phyloP scores from a whole-genome alignment of 2,888 invertebrate species.

The Sesamia inferens region DNA sequence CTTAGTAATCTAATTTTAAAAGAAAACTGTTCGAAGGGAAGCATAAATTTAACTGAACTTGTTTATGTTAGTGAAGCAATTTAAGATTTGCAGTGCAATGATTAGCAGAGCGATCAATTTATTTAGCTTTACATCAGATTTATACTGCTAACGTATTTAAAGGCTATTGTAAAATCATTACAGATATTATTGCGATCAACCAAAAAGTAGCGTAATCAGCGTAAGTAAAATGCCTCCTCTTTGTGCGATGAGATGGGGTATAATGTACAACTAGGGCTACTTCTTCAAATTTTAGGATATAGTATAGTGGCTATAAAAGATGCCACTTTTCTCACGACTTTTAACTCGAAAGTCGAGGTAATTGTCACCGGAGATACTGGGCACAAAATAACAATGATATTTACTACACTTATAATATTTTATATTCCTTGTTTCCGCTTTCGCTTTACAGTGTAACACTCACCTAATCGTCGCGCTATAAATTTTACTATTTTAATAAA shows the following conservation, averaged over 20 bases:
- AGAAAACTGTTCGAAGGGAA: conserved; percentile 54
- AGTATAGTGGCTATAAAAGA: too few species aligned
- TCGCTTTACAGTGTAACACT: conserved; percentile 3
- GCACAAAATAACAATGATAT: too few species aligned
- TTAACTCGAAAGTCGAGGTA: too few species aligned
- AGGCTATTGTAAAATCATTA: neutral
- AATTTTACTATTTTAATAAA: conserved; percentile 60
- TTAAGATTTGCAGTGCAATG: conserved; percentile 26
- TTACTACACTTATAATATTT: too few species aligned
- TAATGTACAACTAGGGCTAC: too few species aligned
- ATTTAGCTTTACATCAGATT: neutral
- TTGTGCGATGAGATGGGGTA: too few species aligned
- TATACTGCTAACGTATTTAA: neutral
- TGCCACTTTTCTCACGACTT: too few species aligned
- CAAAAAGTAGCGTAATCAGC: neutral
- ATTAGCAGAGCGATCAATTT: conserved; percentile 5
- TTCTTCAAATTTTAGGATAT: too few species aligned
- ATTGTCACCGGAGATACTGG: too few species aligned
- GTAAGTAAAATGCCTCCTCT: too few species aligned
- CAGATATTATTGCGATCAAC: too few species aligned
- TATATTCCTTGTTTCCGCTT: neutral
- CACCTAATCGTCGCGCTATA: conserved; percentile 39
- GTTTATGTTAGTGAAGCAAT: conserved; percentile 12
- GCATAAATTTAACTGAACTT: conserved; percentile 45
- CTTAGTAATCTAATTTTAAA: conserved; percentile 1